phyloP scores from a whole-genome alignment of 2,888 invertebrate species.

The Chalcosyrphus nemorum region DNA sequence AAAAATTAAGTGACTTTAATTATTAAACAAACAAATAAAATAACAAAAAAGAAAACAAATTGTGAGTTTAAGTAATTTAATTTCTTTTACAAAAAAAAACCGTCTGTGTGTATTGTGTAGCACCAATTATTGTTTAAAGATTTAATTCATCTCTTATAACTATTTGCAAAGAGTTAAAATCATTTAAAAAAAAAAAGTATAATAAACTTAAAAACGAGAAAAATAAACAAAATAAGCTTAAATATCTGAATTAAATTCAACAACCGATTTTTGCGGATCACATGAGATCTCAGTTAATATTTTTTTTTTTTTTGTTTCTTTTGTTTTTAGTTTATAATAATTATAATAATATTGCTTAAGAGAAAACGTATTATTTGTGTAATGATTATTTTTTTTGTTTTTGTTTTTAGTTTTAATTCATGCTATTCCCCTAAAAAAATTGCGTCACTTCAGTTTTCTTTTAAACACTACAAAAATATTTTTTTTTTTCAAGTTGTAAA shows the following conservation, averaged over 20 bases:
- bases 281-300: slow-evolving; percentile 73
- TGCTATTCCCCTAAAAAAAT: slow-evolving; percentile 39
- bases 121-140: slow-evolving; percentile 72
- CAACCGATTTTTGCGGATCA: slow-evolving; percentile 74
- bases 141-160: slow-evolving; percentile 62
- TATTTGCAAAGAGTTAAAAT: slow-evolving; percentile 61
- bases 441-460: slow-evolving; percentile 45
- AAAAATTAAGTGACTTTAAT: slow-evolving; percentile 3
- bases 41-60: slow-evolving; percentile 62
- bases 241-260: slow-evolving; percentile 75
- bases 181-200: slow-evolving; percentile 11
- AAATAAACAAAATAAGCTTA: slow-evolving; percentile 73
- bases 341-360: slow-evolving; percentile 69
- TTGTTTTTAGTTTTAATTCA: slow-evolving; percentile 29
- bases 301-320: slow-evolving; percentile 45
- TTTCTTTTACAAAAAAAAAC: slow-evolving; percentile 2
- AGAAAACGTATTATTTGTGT: slow-evolving; percentile 67
- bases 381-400: slow-evolving; percentile 33
- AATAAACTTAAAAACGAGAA: slow-evolving; percentile 29
- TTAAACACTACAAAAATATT: slow-evolving; percentile 66
- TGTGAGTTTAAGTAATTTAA: slow-evolving; percentile 39
- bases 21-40: slow-evolving; percentile 68
- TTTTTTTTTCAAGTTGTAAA: slow-evolving; percentile 18
- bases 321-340: slow-evolving; percentile 51
- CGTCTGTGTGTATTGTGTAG: slow-evolving; percentile 72